These are phyloP conservation scores for Embidobia sp. DNA, from an alignment of 2,888 invertebrate genomes.

Conservation along the genomic window DNA sequence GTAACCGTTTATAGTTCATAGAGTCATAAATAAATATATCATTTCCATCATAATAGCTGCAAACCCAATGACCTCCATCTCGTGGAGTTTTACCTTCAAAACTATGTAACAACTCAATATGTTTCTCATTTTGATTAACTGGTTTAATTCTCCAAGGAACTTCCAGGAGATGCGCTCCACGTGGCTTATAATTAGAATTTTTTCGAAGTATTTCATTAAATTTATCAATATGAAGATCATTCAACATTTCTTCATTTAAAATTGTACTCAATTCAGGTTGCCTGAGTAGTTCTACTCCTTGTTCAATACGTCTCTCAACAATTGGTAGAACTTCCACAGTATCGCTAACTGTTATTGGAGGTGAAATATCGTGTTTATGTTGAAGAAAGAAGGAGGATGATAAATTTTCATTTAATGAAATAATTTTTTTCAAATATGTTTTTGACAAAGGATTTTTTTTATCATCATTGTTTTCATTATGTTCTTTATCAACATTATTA, in stretches of 20 bases:
- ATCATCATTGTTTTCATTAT: no score
- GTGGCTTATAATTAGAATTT: neutral
- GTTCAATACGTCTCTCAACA: no score
- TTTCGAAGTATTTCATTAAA: constrained; percentile 2
- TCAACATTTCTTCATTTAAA: neutral
- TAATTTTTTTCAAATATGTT: no score
- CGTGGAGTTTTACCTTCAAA: neutral
- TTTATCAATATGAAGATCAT: neutral
- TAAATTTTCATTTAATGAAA: no score
- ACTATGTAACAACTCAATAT: neutral
- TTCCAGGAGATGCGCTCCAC: neutral
- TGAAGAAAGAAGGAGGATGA: no score
- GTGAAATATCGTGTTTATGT: no score
- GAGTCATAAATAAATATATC: constrained; percentile 2
- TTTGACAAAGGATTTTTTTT: no score
- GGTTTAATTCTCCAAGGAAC: neutral
- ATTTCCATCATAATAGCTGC: neutral
- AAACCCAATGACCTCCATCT: constrained; percentile 4
- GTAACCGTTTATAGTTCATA: neutral
- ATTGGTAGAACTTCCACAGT: no score
- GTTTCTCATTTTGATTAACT: neutral
- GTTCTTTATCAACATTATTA: no score
- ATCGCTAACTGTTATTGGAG: no score
- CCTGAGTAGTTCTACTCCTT: no score
- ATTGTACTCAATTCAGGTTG: no score